Base-by-base conservation (phyloP, 2,888 invertebrate species). In the Idaea biselata region DNA sequence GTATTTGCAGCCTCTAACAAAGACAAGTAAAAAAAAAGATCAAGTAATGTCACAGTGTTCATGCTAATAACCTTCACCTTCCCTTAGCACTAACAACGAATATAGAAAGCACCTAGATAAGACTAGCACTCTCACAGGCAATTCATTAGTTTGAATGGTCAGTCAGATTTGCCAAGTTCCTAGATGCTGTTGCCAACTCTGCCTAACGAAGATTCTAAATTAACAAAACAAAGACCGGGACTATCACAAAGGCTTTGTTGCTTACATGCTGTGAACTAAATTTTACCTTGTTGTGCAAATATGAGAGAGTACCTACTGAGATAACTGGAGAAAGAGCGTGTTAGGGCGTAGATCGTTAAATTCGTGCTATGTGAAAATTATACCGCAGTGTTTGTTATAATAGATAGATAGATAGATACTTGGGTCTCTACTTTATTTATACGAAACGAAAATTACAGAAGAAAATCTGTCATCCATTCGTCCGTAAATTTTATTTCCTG, bases 111-210 rank as follows among this genome's bases (percentile, higher is more conserved):
- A 44, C 44, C 44, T 44, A 55, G 16, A 55, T 16, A 55, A 16
- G 16, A 16, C 17, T 55, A 16, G 16, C 55, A 16, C n/a, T 17
- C 55, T 68, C 70, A 67, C 68, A 74, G 74, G 74, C 72, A 73
- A 72, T 80, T 80, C 79, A 78, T 80, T 82, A 81, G 73, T 78
- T 74, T 76, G 79, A 82, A 82, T 78, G 82, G 83, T 80, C 83
- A 81, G 80, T 72, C 71, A 68, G 77, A 76, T 76, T 75, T 80
- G 79, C 78, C 80, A 79, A 83, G 75, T 80, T 73, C 66, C 65
- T 58, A 68, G 62, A 61, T 65, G 61, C 66, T 55, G 55, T 72
- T 73, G 73, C 73, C 73, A 74, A 73, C 67, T 70, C 66, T 18
- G 64, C 65, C 64, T 68, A 69, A 68, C 68, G 64, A 67, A 70